Evolutionary conservation across 1,140 invertebrate species (phyloP).

Genomic region (Drosophila mojavensis): DNA sequence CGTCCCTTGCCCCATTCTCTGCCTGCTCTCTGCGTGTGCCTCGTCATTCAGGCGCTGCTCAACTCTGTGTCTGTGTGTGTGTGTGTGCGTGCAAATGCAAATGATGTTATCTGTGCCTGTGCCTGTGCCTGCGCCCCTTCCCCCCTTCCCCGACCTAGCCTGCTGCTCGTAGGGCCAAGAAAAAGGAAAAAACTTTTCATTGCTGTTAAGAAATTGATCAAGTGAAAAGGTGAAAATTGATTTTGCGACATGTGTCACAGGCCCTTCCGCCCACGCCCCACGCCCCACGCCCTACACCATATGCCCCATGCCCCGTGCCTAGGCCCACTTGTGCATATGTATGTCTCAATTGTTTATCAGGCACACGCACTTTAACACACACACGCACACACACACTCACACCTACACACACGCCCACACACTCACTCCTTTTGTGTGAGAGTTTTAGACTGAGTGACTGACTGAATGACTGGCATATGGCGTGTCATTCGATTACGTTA

Average conservation of each 20-base stretch:
- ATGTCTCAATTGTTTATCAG: constrained; percentile 77
- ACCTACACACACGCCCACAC: constrained; percentile 10
- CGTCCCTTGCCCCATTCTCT: too few species aligned
- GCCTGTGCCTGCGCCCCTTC: constrained; percentile 2
- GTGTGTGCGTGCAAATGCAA: constrained; percentile 63
- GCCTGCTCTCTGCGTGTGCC: background rate
- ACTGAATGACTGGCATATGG: constrained; percentile 57
- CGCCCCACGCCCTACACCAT: background rate
- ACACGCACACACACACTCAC: background rate
- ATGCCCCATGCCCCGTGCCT: background rate
- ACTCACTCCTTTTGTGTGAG: constrained; percentile 21
- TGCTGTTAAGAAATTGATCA: constrained; percentile 82
- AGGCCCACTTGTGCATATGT: constrained; percentile 20
- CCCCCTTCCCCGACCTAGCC: background rate
- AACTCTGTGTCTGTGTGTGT: background rate
- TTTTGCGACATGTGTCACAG: constrained; percentile 73
- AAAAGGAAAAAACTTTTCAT: constrained; percentile 73
- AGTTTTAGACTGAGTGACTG: constrained; percentile 35
- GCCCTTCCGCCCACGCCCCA: background rate
- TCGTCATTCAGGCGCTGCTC: too few species aligned
- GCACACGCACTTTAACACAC: constrained; percentile 16
- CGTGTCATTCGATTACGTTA: constrained; percentile 77
- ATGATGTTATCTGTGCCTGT: constrained; percentile 76
- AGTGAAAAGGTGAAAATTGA: constrained; percentile 82
- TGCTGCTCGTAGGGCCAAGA: constrained; percentile 31